phyloP scores from a whole-genome alignment of 2,888 invertebrate genomes.

The Yponomeuta evonymella region DNA sequence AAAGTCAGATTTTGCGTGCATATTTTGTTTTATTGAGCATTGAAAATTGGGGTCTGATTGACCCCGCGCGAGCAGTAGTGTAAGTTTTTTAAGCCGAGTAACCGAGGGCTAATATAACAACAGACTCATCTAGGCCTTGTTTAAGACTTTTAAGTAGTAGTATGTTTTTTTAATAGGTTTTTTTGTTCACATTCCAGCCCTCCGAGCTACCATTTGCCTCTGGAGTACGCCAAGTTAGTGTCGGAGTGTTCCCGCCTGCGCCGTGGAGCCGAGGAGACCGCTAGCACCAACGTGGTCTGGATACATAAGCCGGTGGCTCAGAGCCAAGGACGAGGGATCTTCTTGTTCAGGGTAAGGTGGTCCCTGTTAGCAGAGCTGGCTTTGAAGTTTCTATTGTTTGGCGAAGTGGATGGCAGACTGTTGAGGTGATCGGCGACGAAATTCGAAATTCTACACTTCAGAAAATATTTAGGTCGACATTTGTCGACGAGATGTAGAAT shows the following conservation, averaged over 20 bases:
- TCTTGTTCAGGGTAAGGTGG: conserved; percentile 82
- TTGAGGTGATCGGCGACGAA: too few relatives aligned
- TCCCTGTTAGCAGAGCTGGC: too few relatives aligned
- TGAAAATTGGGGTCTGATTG: neutral
- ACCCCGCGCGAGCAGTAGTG: too few relatives aligned
- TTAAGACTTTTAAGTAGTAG: too few relatives aligned
- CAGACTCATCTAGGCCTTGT: too few relatives aligned
- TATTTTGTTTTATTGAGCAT: neutral
- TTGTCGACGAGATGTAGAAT: too few relatives aligned
- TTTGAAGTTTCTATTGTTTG: too few relatives aligned
- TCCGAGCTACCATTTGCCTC: conserved; percentile 85
- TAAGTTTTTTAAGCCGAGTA: too few relatives aligned
- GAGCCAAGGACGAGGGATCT: conserved; percentile 90
- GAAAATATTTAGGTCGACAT: too few relatives aligned
- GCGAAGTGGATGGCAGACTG: too few relatives aligned
- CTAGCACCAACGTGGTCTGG: conserved; percentile 79
- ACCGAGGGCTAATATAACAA: too few relatives aligned
- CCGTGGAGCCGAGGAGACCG: conserved; percentile 53
- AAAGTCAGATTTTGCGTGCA: neutral
- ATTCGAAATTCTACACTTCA: too few relatives aligned
- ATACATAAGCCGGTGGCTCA: conserved; percentile 92
- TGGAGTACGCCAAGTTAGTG: conserved; percentile 89
- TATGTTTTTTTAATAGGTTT: conserved; percentile 18
- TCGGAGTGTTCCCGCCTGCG: conserved; percentile 82
- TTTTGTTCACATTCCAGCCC: conserved; percentile 73